Conservation (phyloP, 2,888 invertebrate species). For the Diogma glabrata region DNA sequence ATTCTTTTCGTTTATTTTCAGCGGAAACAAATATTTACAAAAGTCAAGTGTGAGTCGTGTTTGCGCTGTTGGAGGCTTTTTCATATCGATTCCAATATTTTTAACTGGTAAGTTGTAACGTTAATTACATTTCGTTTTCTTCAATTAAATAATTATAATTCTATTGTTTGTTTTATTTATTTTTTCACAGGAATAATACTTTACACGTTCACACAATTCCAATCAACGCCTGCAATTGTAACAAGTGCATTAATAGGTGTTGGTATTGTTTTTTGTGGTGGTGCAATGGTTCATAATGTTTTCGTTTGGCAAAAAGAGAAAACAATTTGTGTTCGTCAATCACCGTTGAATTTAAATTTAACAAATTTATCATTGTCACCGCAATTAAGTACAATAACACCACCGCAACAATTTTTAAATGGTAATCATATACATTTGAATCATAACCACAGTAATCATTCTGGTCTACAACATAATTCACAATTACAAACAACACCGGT, state of each 20-base stretch:
- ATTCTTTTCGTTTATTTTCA: conserved; percentile 53
- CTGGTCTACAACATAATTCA: conserved; percentile 21
- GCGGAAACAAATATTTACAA: conserved; percentile 83
- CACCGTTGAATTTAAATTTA: conserved; percentile 19
- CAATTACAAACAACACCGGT: conserved; percentile 29
- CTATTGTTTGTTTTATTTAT: background rate
- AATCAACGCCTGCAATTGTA: conserved; percentile 82
- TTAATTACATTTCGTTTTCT: no score
- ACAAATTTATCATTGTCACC: conserved; percentile 35
- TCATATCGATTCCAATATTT: conserved; percentile 88
- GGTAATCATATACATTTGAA: conserved; percentile 19
- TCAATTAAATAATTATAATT: no score
- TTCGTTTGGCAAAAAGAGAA: conserved; percentile 90
- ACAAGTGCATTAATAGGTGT: conserved; percentile 84
- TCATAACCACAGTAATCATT: conserved; percentile 20
- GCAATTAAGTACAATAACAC: conserved; percentile 24
- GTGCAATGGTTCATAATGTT: conserved; percentile 89
- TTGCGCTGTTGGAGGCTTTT: conserved; percentile 87
- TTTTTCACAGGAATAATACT: conserved; percentile 87
- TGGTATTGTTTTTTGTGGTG: conserved; percentile 83
- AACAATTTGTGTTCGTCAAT: conserved; percentile 59
- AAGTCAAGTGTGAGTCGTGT: conserved; percentile 84
- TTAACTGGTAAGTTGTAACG: conserved; percentile 69
- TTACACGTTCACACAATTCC: conserved; percentile 86
- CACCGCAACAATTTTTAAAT: conserved; percentile 24